Conservation (phyloP, 2,797 vertebrate species). For the Sebastes iracundus region DNA sequence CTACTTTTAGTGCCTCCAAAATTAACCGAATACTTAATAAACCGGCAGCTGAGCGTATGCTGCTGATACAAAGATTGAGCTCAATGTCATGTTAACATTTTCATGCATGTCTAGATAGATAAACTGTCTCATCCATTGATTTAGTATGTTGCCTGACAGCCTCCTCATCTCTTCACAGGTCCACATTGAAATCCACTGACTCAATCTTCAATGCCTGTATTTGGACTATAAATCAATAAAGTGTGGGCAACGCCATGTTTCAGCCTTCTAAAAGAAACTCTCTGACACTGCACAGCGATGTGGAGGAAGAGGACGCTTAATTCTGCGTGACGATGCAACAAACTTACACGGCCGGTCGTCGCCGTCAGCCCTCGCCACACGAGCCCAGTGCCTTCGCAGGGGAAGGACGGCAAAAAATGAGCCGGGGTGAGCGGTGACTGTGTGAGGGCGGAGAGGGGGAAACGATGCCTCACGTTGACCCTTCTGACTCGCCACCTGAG, state of each 20-base stretch:
- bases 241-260: conserved; percentile 36
- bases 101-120: neutral
- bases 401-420: conserved; percentile 38
- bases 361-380: conserved; percentile 17
- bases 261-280: neutral
- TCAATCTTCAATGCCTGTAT: conserved; percentile 69
- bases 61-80: neutral
- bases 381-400: conserved; percentile 63
- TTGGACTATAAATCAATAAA: neutral
- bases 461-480: neutral
- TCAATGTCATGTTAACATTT: neutral
- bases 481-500: conserved; percentile 4
- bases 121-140: neutral
- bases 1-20: neutral
- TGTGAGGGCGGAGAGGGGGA: neutral
- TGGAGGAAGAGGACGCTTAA: conserved; percentile 31
- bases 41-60: neutral
- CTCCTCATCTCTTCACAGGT: conserved; percentile 83
- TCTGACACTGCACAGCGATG: conserved; percentile 3
- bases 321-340: conserved; percentile 42
- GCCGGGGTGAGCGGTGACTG: neutral
- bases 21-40: neutral
- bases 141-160: neutral
- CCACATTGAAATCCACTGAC: conserved; percentile 98
- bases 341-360: conserved; percentile 31